Evolutionary conservation across 2,797 vertebrate species (phyloP), one percentile per base, ranked within the genome.

Genomic region (Ara ararauna): DNA sequence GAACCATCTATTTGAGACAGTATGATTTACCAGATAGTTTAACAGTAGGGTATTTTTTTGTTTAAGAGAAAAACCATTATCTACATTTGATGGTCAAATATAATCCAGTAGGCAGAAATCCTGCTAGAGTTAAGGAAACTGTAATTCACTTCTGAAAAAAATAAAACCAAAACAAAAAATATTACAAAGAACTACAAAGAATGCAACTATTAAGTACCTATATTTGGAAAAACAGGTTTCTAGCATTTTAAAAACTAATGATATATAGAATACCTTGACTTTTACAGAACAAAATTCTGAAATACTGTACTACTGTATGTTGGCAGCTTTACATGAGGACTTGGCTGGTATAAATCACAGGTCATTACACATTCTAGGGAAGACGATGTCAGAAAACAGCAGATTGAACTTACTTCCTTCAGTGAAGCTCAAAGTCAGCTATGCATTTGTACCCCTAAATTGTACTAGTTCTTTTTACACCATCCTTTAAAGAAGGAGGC

Each of bases 301-400:
- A 77, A 67, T 7, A 12, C 23, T 56, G 27, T 67, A 14, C 22
- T 81, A 58, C 34, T 48, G 4, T 36, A 27, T 16, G 22, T 42
- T 66, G 42, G 15, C 58, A 71, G 58, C 38, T 30, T 75, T 30
- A 71, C 38, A 50, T 71, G 24, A 79, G 61, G 44, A 47, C 29
- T 60, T 27, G 26, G 32, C 10, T 11, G 36, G 20, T 51, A 54
- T 47, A 81, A 65, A 74, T 32, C 86, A 61, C 23, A 48, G 67
- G 42, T 83, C 32, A 36, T n/a, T 42, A 47, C 12, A 47, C 23
- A 30, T 78, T 70, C 62, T 40, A 78, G 23, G 18, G 50, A 85
- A 64, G 23, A 68, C 0, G 0, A 42, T 3, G 1, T 42, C 58
- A 68, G 44, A 58, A 82, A 87, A 58, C n/a, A 83, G 38, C 10